Percentiles rank a stretch among this genome's conserved stretches.
Conservation (phyloP, 2,113 vertebrate species). For the Brachypodius melanocephalos region DNA sequence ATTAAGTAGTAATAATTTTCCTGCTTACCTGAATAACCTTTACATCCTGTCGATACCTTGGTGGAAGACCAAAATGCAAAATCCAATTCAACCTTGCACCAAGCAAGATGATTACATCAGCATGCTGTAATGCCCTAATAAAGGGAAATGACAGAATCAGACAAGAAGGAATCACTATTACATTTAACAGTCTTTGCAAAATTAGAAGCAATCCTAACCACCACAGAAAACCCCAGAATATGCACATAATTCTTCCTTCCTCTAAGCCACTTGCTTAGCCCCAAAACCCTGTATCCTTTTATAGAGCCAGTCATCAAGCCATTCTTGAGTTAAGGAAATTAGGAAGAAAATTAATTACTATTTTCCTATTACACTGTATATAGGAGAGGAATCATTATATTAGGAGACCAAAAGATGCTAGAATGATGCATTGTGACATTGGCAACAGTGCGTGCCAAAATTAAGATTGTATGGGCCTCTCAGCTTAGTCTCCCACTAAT, state of each 20-base stretch:
- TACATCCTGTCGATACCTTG: slow-evolving; percentile 84
- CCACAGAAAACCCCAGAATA: not conserved
- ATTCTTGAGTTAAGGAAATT: not conserved
- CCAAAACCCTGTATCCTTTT: not conserved
- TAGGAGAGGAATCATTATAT: not conserved
- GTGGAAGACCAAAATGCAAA: slow-evolving; percentile 93
- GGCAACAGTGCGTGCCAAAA: not conserved
- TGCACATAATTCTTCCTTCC: not conserved
- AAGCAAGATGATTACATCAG: slow-evolving; percentile 89
- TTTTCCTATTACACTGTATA: not conserved
- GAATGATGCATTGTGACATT: not conserved
- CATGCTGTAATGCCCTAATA: slow-evolving; percentile 85
- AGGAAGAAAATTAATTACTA: not conserved
- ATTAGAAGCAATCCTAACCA: not conserved
- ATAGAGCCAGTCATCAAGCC: not conserved
- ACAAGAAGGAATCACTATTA: not conserved
- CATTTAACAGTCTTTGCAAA: not conserved
- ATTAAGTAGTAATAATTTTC: not conserved
- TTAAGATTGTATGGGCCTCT: not conserved
- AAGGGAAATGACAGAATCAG: not conserved
- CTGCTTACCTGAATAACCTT: slow-evolving; percentile 89
- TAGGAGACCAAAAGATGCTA: not conserved
- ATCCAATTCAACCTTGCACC: slow-evolving; percentile 98
- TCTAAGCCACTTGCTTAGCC: not conserved
- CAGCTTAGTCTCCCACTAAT: not conserved